Evolutionary conservation across 2,888 invertebrate species (phyloP), one percentile per base, ranked within the genome.

Genomic region (Caenorhabditis becei): DNA sequence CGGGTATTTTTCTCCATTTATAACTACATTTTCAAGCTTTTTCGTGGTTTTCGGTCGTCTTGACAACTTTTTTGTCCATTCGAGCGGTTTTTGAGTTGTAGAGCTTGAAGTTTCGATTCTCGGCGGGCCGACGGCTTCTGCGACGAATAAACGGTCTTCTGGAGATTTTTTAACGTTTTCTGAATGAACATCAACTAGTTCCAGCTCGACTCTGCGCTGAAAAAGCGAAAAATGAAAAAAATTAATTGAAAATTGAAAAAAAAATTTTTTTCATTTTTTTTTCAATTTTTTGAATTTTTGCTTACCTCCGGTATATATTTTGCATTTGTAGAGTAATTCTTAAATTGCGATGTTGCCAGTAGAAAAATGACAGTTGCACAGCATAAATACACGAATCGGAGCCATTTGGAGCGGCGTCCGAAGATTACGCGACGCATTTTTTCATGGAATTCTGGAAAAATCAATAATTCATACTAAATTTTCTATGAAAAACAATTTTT

Each of bases 1-100:
- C 23, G 90, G 90, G 71, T 90, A 90, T 20, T 77, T 74, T 51
- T 85, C 85, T 26, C 77, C 77, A 28, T 71, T 66, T 18, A 71
- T 71, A 0, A 61, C 10, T 4, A 75, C 23, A 10, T 62, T 54
- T 35, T 65, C 24, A 23, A 51, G 53, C 8, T 23, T 37, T 49
- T 62, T 59, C n/a, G 16, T 28, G 7, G 14, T 47, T 62, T 32
- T 70, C 7, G 28, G 49, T 14, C n/a, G 47, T 14, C 32, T 20
- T 16, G 61, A n/a, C 1, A 20, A 1, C 44, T 26, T 47, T 58
- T 28, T 54, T 7, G 65, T 35, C 63, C 23, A 58, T 37, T 65
- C 49, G 5, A 18, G 24, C 0, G 44, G 11, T 23, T 10, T 41
- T 14, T 7, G 23, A 14, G 44, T 61, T 0, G 23, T 35, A 0